Percentiles rank a stretch among this genome's conserved stretches.
These are phyloP conservation scores for Cephalopholis sonnerati DNA, from an alignment of 2,113 vertebrate genomes.

Conservation along the genomic window DNA sequence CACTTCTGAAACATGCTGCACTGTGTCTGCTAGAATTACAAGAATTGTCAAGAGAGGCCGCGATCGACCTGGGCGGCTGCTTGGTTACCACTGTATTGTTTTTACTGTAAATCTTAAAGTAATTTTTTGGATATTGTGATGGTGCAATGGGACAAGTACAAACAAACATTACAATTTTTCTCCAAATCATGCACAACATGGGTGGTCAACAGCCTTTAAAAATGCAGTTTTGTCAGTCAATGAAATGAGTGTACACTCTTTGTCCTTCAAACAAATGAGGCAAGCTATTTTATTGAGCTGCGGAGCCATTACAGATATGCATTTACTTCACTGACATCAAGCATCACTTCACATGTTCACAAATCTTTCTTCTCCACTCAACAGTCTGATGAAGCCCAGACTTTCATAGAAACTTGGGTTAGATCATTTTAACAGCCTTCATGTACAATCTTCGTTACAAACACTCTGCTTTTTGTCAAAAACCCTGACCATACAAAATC, in stretches of 20 bases:
- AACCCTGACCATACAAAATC: slow-evolving; percentile 24
- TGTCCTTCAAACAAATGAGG: neutral
- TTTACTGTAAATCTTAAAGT: neutral
- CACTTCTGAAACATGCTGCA: too few relatives aligned
- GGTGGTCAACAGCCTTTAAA: neutral
- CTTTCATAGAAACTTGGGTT: neutral
- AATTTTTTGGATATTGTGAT: neutral
- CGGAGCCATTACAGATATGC: neutral
- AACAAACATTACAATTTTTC: neutral
- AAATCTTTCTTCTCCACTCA: slow-evolving; percentile 16
- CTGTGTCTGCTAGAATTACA: too few relatives aligned
- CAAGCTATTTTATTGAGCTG: neutral
- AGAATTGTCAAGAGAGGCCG: too few relatives aligned
- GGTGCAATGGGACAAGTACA: neutral
- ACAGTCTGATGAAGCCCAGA: neutral
- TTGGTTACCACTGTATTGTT: too few relatives aligned
- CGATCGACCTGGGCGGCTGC: too few relatives aligned
- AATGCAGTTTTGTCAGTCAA: neutral
- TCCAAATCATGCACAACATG: neutral
- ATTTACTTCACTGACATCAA: neutral
- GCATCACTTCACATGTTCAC: neutral
- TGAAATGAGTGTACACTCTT: neutral
- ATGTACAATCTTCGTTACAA: neutral
- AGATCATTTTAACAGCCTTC: neutral
- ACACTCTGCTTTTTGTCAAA: slow-evolving; percentile 8